Evolutionary conservation across 2,113 vertebrate species (phyloP), one percentile per base, ranked within the genome.

Genomic region (Cacatua alba): DNA sequence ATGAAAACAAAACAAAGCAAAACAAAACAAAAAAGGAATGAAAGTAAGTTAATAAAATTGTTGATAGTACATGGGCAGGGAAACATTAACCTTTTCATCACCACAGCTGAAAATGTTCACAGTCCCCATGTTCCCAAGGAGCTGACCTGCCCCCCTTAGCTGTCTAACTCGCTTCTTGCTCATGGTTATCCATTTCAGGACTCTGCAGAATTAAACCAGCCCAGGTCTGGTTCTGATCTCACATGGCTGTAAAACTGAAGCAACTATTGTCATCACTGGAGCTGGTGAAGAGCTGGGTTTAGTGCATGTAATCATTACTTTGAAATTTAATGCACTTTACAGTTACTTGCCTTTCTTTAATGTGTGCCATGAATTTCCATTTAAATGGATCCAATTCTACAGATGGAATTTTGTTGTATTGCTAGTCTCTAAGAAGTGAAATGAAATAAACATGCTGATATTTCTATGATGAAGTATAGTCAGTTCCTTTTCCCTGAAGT

Each of bases 11-110:
- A 53, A 29, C 33, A 59, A 59, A 59, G 13, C 21, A 59, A 59
- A 59, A 25, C 33, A 35, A 37, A 37, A 46, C 37, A 49, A 52
- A 39, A 53, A 60, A 33, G 51, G 90, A 86, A 96, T 91, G 82
- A 86, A 94, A 94, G 83, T 62, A 96, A 95, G 35, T 62, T 86
- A 90, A 83, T 81, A 65, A 79, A 52, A 52, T 37, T 94, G 52
- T 65, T 69, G 70, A 48, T 76, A 57, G 81, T 29, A 55, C 12
- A 59, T 5, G 17, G 46, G 26, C 55, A 81, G 20, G 46, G 57
- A 86, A 74, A 44, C 17, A 39, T 88, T 96, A 90, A 96, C 95
- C 18, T 82, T 88, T 92, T 48, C 55, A 35, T 14, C 26, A 63
- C 9, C 23, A 9, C 24, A 28, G 8, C 12, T 80, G n/a, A 63